A percentile compares a stretch with the other conserved stretches of the same genome.
phyloP scores from a whole-genome alignment of 2,888 invertebrate species.

The Ferdinandea cuprea region DNA sequence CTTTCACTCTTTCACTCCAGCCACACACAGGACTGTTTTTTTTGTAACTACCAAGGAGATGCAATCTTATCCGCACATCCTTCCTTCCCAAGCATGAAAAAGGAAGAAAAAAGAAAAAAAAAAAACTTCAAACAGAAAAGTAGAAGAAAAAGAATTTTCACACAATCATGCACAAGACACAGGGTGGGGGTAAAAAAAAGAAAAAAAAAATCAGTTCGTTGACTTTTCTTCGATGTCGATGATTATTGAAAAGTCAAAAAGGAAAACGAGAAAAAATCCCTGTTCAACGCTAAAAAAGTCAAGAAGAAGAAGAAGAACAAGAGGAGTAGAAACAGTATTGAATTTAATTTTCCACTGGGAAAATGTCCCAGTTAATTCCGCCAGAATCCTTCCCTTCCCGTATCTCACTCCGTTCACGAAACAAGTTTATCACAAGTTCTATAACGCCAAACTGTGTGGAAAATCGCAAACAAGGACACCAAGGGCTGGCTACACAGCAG shows the following conservation, averaged over 20 bases:
- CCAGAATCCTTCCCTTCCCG: slow-evolving; percentile 14
- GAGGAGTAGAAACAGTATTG: slow-evolving; percentile 34
- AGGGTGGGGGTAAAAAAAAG: background rate
- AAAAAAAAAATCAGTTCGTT: slow-evolving; percentile 42
- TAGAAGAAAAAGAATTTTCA: slow-evolving; percentile 12
- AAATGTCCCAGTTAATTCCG: slow-evolving; percentile 60
- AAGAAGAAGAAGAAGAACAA: slow-evolving; percentile 20
- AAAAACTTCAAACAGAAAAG: slow-evolving; percentile 1
- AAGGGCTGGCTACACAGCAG: too few relatives aligned
- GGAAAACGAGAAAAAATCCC: slow-evolving; percentile 12
- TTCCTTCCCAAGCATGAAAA: slow-evolving; percentile 4
- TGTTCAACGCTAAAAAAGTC: background rate
- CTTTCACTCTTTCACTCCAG: background rate
- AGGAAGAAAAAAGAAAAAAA: background rate
- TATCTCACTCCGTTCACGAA: background rate
- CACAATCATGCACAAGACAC: background rate
- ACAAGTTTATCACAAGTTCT: slow-evolving; percentile 58
- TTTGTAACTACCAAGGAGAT: background rate
- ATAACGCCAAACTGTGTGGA: slow-evolving; percentile 59
- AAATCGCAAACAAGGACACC: slow-evolving; percentile 48
- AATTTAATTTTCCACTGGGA: slow-evolving; percentile 59
- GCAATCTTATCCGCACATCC: slow-evolving; percentile 23
- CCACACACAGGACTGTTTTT: slow-evolving; percentile 1
- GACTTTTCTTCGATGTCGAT: slow-evolving; percentile 60
- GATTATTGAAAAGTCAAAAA: slow-evolving; percentile 50